Conservation (phyloP, 35 echinoderm and acorn worm genomes). For the Strongylocentrotus purpuratus region DNA sequence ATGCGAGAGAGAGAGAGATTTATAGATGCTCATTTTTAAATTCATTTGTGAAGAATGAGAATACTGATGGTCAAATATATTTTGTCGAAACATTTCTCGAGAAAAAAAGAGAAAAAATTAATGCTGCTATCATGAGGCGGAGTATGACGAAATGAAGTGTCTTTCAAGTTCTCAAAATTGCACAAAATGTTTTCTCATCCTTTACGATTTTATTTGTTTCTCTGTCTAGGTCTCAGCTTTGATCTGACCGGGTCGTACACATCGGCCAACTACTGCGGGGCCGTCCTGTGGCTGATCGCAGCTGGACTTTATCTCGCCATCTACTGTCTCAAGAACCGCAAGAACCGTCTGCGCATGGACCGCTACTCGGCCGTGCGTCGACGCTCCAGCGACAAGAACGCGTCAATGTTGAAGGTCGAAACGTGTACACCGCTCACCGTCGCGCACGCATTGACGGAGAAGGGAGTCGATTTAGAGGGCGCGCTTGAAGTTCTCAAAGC, state of each 20-base stretch:
- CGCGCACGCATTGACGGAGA: background rate
- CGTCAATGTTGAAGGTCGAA: background rate
- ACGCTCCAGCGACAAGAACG: background rate
- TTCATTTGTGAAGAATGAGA: too few relatives aligned
- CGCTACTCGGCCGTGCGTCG: background rate
- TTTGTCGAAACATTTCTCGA: too few relatives aligned
- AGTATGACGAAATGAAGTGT: too few relatives aligned
- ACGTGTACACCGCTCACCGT: background rate
- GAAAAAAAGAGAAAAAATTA: too few relatives aligned
- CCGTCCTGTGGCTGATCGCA: constrained; percentile 20
- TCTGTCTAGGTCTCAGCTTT: constrained; percentile 3
- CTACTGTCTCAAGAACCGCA: background rate
- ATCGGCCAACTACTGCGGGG: constrained; percentile 32
- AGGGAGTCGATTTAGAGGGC: background rate
- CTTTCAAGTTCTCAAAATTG: too few relatives aligned
- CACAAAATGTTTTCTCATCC: background rate
- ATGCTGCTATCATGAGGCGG: too few relatives aligned
- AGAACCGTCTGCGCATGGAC: background rate
- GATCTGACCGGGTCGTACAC: constrained; percentile 41
- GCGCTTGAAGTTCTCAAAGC: background rate
- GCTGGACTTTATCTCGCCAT: background rate
- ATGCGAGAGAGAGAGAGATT: too few relatives aligned
- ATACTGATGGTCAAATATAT: too few relatives aligned
- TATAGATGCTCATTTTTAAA: too few relatives aligned
- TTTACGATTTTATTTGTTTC: background rate